Percentiles rank a stretch among this genome's conserved stretches.
Evolutionary conservation across 2,888 invertebrate species (phyloP).

Genomic region (Patella ulyssiponensis): DNA sequence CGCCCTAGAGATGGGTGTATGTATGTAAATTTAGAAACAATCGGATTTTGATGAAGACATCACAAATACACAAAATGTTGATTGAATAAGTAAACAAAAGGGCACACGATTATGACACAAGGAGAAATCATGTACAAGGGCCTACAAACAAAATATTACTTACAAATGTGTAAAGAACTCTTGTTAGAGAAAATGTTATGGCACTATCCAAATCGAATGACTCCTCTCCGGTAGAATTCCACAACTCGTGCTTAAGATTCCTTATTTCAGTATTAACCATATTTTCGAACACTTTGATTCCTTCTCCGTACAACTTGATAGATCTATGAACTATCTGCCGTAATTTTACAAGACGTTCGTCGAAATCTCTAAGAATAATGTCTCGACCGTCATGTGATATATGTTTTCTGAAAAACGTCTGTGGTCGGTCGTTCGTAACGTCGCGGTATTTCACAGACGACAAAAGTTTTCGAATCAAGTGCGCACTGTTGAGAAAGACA

Average conservation of each 20-base stretch:
- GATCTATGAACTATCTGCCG: not conserved
- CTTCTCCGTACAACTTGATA: not conserved
- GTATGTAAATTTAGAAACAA: too few relatives aligned
- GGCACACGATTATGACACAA: too few relatives aligned
- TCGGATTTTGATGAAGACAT: too few relatives aligned
- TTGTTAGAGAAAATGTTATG: not conserved
- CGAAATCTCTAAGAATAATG: not conserved
- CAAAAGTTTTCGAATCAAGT: not conserved
- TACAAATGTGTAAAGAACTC: not conserved
- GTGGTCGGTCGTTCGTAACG: not conserved
- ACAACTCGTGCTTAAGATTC: not conserved
- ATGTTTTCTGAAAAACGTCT: not conserved
- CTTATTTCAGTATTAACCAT: not conserved
- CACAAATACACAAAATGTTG: too few relatives aligned
- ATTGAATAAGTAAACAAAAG: too few relatives aligned
- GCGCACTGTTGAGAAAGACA: not conserved
- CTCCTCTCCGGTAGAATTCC: not conserved
- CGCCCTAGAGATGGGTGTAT: too few relatives aligned
- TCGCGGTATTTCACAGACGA: not conserved
- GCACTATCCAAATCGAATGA: not conserved
- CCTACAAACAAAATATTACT: not conserved
- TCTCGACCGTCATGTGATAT: not conserved
- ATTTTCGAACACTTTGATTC: not conserved
- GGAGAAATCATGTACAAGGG: too few relatives aligned
- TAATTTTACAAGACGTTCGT: not conserved